phyloP scores from a whole-genome alignment of 2,888 invertebrate species.

The Lordiphosa fenestrarum region DNA sequence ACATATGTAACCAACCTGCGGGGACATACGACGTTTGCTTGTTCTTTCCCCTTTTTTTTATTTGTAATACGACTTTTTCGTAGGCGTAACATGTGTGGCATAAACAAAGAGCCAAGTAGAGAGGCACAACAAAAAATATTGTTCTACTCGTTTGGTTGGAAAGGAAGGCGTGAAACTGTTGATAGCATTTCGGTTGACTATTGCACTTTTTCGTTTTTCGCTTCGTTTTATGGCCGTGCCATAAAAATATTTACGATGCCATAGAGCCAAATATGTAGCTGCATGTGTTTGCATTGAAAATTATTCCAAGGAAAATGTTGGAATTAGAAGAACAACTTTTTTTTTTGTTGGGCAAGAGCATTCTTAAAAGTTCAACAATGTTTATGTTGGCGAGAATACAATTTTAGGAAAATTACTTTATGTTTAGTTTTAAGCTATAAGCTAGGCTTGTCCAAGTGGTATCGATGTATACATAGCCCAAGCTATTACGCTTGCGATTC shows the following conservation, averaged over 20 bases:
- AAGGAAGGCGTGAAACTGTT: slow-evolving; percentile 68
- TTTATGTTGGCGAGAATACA: no score
- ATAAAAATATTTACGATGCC: slow-evolving; percentile 69
- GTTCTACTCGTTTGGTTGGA: neutral
- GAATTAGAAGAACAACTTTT: no score
- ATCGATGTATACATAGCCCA: no score
- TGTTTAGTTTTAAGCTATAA: no score
- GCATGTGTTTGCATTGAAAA: neutral
- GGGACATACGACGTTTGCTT: slow-evolving; percentile 22
- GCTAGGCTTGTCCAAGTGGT: no score
- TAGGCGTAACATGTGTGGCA: slow-evolving; percentile 74
- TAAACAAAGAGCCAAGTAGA: slow-evolving; percentile 50
- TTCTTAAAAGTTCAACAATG: no score
- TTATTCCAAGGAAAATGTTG: no score
- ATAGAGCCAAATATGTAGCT: slow-evolving; percentile 57
- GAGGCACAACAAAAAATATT: neutral
- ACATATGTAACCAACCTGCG: slow-evolving; percentile 54
- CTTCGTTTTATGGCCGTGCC: slow-evolving; percentile 50
- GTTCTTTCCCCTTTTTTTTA: slow-evolving; percentile 5
- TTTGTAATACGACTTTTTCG: slow-evolving; percentile 56
- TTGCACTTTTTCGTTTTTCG: slow-evolving; percentile 50
- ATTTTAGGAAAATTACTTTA: no score
- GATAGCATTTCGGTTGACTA: slow-evolving; percentile 51
- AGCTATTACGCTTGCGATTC: no score
- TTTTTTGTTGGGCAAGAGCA: no score